Conservation (phyloP, 2,888 invertebrate species). For the Eupsilia transversa region DNA sequence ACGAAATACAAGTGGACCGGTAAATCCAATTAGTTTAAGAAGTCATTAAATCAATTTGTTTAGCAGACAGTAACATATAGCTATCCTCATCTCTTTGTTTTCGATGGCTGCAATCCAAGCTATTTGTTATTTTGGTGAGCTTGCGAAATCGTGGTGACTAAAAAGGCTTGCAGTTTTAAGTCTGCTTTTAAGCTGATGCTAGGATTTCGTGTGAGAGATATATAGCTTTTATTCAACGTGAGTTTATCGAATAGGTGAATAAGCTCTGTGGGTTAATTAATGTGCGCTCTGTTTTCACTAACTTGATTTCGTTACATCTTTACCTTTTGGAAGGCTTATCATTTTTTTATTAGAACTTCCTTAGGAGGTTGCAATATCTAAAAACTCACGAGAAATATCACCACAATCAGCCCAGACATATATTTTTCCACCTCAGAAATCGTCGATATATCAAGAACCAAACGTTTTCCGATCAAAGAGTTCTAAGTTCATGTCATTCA, state of each 20-base stretch:
- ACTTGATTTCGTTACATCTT: background rate
- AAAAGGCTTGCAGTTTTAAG: constrained; percentile 72
- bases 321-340: background rate
- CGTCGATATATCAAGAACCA: too few species aligned
- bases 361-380: background rate
- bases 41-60: constrained; percentile 88
- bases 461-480: background rate
- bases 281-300: background rate
- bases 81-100: constrained; percentile 83
- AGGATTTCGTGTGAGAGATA: constrained; percentile 50
- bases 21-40: constrained; percentile 88
- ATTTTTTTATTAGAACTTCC: background rate
- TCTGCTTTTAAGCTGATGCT: constrained; percentile 62
- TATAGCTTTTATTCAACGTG: constrained; percentile 36
- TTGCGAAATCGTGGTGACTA: constrained; percentile 74
- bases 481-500: background rate
- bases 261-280: background rate
- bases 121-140: constrained; percentile 84
- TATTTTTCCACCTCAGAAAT: background rate
- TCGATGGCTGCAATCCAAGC: constrained; percentile 87
- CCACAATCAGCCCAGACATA: background rate
- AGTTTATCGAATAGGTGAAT: constrained; percentile 24
- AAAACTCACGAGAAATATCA: background rate
- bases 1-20: constrained; percentile 83
- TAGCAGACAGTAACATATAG: constrained; percentile 86